phyloP scores from a whole-genome alignment of 2,113 vertebrate species.

The Bubo blakistoni region DNA sequence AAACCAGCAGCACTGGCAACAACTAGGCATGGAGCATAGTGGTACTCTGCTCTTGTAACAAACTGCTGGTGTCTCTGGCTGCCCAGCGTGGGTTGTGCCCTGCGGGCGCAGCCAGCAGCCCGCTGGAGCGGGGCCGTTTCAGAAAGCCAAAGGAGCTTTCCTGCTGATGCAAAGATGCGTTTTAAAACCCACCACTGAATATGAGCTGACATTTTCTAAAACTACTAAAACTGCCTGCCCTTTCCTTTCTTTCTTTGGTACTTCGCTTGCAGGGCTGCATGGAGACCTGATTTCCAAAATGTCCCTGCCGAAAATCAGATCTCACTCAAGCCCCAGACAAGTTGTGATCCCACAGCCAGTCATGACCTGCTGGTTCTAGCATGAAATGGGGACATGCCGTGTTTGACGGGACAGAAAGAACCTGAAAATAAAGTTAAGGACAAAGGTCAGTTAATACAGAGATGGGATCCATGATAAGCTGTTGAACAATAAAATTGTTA shows the following conservation, averaged over 20 bases:
- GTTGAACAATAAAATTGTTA: neutral
- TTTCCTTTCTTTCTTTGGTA: neutral
- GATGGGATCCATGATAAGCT: neutral
- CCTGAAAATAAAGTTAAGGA: neutral
- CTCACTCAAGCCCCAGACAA: neutral
- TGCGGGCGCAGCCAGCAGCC: neutral
- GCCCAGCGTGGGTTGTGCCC: fast-evolving
- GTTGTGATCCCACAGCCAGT: neutral
- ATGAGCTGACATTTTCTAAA: neutral
- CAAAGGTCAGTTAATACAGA: neutral
- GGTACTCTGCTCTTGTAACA: neutral
- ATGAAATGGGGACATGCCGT: neutral
- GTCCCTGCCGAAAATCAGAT: neutral
- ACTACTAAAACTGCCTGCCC: neutral
- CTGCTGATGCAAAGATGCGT: neutral
- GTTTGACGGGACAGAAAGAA: neutral
- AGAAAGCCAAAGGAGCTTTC: neutral
- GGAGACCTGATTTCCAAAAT: neutral
- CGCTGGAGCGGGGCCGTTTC: neutral
- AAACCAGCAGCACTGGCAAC: neutral
- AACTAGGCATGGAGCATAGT: neutral
- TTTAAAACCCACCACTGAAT: neutral
- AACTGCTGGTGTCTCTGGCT: neutral
- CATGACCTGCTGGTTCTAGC: neutral
- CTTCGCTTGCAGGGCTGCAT: neutral